Evolutionary conservation across 1,140 invertebrate genomes (phyloP).

Genomic region (Dendrolimus kikuchii): DNA sequence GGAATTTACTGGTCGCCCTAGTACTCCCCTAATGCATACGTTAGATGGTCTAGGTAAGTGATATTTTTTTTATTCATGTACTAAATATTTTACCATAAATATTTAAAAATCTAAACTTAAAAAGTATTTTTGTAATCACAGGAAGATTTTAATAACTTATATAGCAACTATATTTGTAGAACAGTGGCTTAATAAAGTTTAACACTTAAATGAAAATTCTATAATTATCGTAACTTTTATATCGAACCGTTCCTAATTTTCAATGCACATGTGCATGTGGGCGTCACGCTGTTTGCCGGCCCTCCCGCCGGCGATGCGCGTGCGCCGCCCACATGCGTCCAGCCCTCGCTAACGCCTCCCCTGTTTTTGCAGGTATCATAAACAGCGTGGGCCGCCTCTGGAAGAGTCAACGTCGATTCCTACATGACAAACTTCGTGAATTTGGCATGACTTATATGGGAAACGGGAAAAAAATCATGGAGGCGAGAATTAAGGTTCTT

Average conservation of each 20-base stretch:
- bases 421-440: constrained; percentile 89
- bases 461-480: constrained; percentile 85
- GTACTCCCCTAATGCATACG: constrained; percentile 87
- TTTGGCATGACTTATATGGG: constrained; percentile 93
- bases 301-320: constrained; percentile 25
- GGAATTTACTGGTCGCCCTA: constrained; percentile 89
- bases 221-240: background rate
- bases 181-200: background rate
- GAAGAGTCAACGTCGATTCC: constrained; percentile 93
- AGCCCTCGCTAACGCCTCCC: constrained; percentile 37
- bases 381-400: constrained; percentile 93
- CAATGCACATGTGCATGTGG: constrained; percentile 28
- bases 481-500: constrained; percentile 84
- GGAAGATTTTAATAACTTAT: too few relatives aligned
- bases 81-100: too few relatives aligned
- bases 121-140: too few relatives aligned
- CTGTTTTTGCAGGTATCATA: constrained; percentile 83
- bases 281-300: constrained; percentile 22
- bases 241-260: background rate
- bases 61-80: background rate
- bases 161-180: too few relatives aligned
- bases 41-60: constrained; percentile 91
- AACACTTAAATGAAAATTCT: too few relatives aligned
- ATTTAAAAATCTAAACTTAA: too few relatives aligned
- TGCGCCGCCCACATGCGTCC: constrained; percentile 36